Base-by-base conservation (phyloP, 2,113 vertebrate species). In the Takifugu bimaculatus region DNA sequence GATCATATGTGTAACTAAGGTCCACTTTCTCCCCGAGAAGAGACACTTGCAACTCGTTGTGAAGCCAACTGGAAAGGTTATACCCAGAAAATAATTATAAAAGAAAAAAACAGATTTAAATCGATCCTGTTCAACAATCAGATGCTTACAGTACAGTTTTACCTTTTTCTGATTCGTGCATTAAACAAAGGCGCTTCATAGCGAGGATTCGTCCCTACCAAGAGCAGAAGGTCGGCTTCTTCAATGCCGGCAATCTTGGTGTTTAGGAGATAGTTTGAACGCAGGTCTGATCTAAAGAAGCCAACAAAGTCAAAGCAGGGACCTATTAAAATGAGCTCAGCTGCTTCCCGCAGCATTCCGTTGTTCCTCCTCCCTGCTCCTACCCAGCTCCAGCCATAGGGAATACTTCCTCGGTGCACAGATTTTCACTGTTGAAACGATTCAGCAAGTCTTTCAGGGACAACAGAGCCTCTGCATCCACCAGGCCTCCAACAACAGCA, bases 111-210 rank as follows among this genome's bases (percentile, higher is more conserved):
- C 26, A 48, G 13, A 53, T 28, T 42, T 53, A 32, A 32, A 32
- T 32, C 7, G 29, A 5, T 6, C 3, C 29, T 32, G 29, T 32
- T 32, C 20, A 1, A 32, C 29, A 32, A 11, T 2, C 7, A 39
- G 1, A 11, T 11, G 35, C 35, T 39, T 39, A 9, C 7, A 10
- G 7, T 39, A 39, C 35, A 51, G 13, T 26, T 4, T 11, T 70
- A 94, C 94, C 93, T 90, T 80, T 97, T 96, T 68, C 94, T 88
- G 85, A 96, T 91, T 64, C 93, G 92, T 74, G 94, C 92, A 75
- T 96, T 97, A 74, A 95, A 93, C 20, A 95, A 87, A 0, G 94
- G 93, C 35, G 95, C 94, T 81, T 96, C 94, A 70, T 93, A 96
- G 63, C 93, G 92, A 72, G 94, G 92, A 81, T 96, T 94, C 63